Evolutionary conservation across 2,797 vertebrate species (phyloP).

Genomic region (Pipistrellus pygmaeus): DNA sequence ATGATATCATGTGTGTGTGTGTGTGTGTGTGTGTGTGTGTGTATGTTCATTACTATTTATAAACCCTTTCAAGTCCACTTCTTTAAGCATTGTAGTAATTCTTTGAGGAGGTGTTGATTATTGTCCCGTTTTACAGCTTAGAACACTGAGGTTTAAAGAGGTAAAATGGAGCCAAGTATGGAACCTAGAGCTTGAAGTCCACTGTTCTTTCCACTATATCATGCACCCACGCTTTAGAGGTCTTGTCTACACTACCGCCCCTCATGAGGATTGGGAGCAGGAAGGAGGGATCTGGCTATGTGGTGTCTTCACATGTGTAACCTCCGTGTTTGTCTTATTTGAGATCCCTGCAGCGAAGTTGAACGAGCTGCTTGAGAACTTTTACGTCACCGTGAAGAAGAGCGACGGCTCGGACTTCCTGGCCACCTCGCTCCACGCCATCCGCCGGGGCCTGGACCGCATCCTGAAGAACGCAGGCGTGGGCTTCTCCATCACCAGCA

Average conservation of each 20-base stretch:
- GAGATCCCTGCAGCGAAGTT: conserved; percentile 85
- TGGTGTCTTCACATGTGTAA: conserved; percentile 57
- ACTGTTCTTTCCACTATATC: not conserved
- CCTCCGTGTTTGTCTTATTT: conserved; percentile 79
- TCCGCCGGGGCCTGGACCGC: conserved; percentile 77
- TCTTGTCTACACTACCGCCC: not conserved
- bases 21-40: not conserved
- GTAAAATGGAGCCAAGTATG: not conserved
- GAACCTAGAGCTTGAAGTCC: conserved; percentile 11
- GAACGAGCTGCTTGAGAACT: conserved; percentile 83
- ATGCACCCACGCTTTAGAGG: not conserved
- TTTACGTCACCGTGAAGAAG: conserved; percentile 84
- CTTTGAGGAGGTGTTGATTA: not conserved
- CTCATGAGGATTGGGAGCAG: not conserved
- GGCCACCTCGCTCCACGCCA: conserved; percentile 79
- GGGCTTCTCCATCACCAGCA: conserved; percentile 84
- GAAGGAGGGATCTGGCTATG: conserved; percentile 34
- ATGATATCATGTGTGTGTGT: not conserved
- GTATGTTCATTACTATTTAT: not conserved
- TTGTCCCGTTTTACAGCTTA: not conserved
- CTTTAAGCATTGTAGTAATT: not conserved
- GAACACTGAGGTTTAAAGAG: conserved; percentile 40
- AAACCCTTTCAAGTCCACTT: not conserved
- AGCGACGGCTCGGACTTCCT: conserved; percentile 84
- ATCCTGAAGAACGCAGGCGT: conserved; percentile 83